Conservation (phyloP, 92 coral and sea anemone species). For the Isaurus tuberculatus region DNA sequence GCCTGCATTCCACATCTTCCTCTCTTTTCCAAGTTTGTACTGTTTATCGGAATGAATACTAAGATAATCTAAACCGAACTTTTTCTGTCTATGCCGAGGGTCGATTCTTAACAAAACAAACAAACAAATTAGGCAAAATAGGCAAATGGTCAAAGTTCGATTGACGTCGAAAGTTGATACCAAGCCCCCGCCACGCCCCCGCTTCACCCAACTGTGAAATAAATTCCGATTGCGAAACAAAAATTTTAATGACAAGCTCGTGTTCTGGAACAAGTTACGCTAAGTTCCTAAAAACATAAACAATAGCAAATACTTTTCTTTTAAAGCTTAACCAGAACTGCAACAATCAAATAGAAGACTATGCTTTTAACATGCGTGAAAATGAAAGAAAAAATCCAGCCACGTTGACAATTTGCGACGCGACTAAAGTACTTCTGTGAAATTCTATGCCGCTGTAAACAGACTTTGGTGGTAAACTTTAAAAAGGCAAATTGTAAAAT, state of each 20-base stretch:
- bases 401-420: background rate
- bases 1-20: no score
- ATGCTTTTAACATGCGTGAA: background rate
- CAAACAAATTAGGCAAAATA: background rate
- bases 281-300: background rate
- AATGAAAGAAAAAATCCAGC: background rate
- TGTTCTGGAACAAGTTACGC: background rate
- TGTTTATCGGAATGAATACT: no score
- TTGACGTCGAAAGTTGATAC: background rate
- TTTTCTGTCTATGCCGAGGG: no score
- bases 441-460: slow-evolving; percentile 17
- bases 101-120: no score
- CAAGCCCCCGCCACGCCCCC: slow-evolving; percentile 34
- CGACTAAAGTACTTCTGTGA: slow-evolving; percentile 1
- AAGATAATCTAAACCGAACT: no score
- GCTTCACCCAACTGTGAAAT: background rate
- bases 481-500: background rate
- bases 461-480: background rate
- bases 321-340: background rate
- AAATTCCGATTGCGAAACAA: background rate
- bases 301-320: background rate
- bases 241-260: background rate
- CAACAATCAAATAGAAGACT: background rate
- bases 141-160: slow-evolving; percentile 10
- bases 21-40: no score